Conservation (phyloP, 1,140 invertebrate genomes). For the Drosophila sp. region DNA sequence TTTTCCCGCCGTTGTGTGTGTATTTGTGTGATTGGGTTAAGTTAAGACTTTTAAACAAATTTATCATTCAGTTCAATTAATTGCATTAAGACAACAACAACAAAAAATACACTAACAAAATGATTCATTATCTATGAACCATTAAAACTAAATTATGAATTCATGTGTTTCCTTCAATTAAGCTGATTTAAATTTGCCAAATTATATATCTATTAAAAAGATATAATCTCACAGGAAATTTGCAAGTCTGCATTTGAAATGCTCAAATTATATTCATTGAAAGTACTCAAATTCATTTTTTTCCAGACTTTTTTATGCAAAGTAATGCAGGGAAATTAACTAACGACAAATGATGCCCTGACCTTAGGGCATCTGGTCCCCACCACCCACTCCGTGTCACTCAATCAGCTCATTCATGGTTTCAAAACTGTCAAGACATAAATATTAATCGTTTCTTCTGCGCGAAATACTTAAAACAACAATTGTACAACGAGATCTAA, state of each 20-base stretch:
- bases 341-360: not conserved
- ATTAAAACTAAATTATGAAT: slow-evolving; percentile 6
- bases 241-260: not conserved
- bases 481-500: not conserved
- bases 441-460: slow-evolving; percentile 62
- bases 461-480: slow-evolving; percentile 16
- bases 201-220: slow-evolving; percentile 1
- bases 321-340: too few relatives aligned
- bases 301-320: not conserved
- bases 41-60: slow-evolving; percentile 14
- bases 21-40: slow-evolving; percentile 5
- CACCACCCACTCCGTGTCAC: slow-evolving; percentile 15
- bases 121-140: slow-evolving; percentile 4
- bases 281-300: not conserved
- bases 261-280: too few relatives aligned
- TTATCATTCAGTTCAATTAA: slow-evolving; percentile 19
- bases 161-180: slow-evolving; percentile 6
- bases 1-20: not conserved
- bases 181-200: slow-evolving; percentile 1
- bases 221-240: not conserved
- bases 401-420: slow-evolving; percentile 60
- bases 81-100: slow-evolving; percentile 1
- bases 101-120: not conserved
- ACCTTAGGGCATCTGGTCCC: not conserved
- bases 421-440: slow-evolving; percentile 75